These are phyloP conservation scores for Enteromius mattozi DNA, from an alignment of 2,797 vertebrate species.

Conservation along the genomic window DNA sequence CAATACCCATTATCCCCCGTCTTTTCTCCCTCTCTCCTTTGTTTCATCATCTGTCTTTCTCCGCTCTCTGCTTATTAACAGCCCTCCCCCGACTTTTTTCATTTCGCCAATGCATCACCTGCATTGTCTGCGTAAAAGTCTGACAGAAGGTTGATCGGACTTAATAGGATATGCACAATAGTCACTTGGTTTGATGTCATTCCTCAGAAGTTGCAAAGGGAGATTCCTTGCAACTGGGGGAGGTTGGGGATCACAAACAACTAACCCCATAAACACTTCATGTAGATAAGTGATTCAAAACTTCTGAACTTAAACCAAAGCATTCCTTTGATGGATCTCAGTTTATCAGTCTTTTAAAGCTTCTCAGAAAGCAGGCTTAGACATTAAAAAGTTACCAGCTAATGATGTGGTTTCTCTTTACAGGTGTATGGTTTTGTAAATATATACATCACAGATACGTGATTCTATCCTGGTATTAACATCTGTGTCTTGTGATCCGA, in stretches of 20 bases:
- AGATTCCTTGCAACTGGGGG: constrained; percentile 17
- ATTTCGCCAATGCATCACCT: constrained; percentile 75
- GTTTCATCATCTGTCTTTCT: constrained; percentile 82
- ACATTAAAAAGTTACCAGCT: constrained; percentile 7
- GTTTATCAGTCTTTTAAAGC: constrained; percentile 4
- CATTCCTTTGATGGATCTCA: neutral
- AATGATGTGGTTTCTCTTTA: neutral
- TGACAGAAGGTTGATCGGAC: constrained; percentile 74
- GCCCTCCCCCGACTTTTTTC: constrained; percentile 56
- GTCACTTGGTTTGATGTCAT: constrained; percentile 65
- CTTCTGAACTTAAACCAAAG: constrained; percentile 26
- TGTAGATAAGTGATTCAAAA: constrained; percentile 21
- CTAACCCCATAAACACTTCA: constrained; percentile 9
- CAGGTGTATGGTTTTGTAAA: constrained; percentile 45
- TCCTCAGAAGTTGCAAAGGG: constrained; percentile 41
- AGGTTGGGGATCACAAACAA: constrained; percentile 14
- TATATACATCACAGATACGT: constrained; percentile 53
- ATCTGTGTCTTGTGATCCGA: neutral
- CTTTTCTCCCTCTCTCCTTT: constrained; percentile 71
- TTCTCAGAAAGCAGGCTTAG: neutral
- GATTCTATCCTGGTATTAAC: constrained; percentile 23
- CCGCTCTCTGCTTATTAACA: constrained; percentile 68
- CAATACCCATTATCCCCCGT: constrained; percentile 47
- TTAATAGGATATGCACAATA: constrained; percentile 68
- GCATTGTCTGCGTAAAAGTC: constrained; percentile 75